Percentiles rank a stretch among this genome's conserved stretches.
Evolutionary conservation across 2,797 vertebrate species (phyloP).

Genomic region (Neosilurus mollespiculum): DNA sequence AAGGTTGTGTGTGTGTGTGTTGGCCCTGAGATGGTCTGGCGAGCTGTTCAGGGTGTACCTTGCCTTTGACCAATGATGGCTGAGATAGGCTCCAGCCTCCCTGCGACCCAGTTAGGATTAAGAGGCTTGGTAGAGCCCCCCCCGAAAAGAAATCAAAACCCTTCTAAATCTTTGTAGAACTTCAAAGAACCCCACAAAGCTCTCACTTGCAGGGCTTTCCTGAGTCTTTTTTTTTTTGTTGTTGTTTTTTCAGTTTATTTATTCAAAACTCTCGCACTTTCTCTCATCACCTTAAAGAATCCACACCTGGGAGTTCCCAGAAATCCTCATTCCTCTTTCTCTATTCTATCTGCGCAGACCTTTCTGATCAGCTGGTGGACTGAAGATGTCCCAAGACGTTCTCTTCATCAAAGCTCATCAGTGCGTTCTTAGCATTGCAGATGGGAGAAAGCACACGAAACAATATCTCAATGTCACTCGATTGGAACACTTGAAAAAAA

Average conservation of each 20-base stretch:
- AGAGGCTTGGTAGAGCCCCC: too few relatives aligned
- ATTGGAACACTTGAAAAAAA: slow-evolving; percentile 35
- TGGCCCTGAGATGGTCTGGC: too few relatives aligned
- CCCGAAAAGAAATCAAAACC: too few relatives aligned
- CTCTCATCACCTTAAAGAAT: slow-evolving; percentile 32
- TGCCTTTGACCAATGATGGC: too few relatives aligned
- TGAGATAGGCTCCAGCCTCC: too few relatives aligned
- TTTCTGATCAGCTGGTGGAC: slow-evolving; percentile 40
- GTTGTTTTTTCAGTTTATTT: neutral
- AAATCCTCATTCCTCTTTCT: slow-evolving; percentile 17
- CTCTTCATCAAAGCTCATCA: slow-evolving; percentile 44
- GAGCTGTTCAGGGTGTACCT: too few relatives aligned
- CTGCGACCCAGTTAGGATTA: too few relatives aligned
- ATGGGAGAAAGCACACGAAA: slow-evolving; percentile 42
- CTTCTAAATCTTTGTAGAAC: neutral
- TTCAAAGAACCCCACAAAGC: neutral
- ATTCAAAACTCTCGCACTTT: neutral
- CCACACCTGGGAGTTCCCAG: slow-evolving; percentile 33
- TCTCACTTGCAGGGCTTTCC: neutral
- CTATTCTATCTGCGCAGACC: slow-evolving; percentile 23
- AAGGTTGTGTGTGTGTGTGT: too few relatives aligned
- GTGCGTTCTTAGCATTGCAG: slow-evolving; percentile 34
- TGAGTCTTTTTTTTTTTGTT: neutral
- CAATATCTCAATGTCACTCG: slow-evolving; percentile 55
- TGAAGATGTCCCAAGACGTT: slow-evolving; percentile 30